phyloP scores from a whole-genome alignment of 2,888 invertebrate genomes.

The Lepidochrysops patricia region DNA sequence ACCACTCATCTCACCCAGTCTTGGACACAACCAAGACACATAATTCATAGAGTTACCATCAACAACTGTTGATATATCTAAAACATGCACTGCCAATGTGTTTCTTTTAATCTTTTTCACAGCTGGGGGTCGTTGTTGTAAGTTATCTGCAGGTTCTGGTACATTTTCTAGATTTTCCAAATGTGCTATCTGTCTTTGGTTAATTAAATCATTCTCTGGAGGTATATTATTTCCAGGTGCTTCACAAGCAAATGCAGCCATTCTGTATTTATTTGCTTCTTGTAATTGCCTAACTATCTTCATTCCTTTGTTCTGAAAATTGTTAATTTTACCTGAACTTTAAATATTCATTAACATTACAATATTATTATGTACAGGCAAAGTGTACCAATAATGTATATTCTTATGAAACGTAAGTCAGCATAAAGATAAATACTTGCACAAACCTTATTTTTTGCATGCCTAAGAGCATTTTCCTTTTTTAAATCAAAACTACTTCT shows the following conservation, averaged over 20 bases:
- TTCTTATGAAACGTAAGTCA: too few species aligned
- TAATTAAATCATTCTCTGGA: constrained; percentile 63
- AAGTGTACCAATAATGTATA: not conserved
- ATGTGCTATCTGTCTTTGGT: constrained; percentile 64
- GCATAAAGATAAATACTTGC: constrained; percentile 12
- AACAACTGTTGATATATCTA: constrained; percentile 85
- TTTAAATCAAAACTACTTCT: constrained; percentile 42
- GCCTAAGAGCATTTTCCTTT: constrained; percentile 49
- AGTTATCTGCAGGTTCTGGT: constrained; percentile 48
- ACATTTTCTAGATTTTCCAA: constrained; percentile 59
- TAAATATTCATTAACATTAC: not conserved
- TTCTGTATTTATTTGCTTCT: constrained; percentile 67
- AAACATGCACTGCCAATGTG: constrained; percentile 86
- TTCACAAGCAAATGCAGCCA: constrained; percentile 72
- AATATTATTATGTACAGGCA: too few species aligned
- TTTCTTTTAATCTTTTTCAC: constrained; percentile 77
- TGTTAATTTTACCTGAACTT: too few species aligned
- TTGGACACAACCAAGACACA: constrained; percentile 80
- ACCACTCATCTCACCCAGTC: constrained; percentile 77
- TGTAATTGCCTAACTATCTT: constrained; percentile 66
- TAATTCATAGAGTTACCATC: constrained; percentile 77
- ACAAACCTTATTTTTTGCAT: constrained; percentile 54
- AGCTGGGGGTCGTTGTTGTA: constrained; percentile 53
- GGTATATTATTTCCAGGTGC: constrained; percentile 41
- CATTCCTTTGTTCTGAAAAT: constrained; percentile 65